Conservation (phyloP, 2,113 vertebrate genomes). For the Hyla sarda region DNA sequence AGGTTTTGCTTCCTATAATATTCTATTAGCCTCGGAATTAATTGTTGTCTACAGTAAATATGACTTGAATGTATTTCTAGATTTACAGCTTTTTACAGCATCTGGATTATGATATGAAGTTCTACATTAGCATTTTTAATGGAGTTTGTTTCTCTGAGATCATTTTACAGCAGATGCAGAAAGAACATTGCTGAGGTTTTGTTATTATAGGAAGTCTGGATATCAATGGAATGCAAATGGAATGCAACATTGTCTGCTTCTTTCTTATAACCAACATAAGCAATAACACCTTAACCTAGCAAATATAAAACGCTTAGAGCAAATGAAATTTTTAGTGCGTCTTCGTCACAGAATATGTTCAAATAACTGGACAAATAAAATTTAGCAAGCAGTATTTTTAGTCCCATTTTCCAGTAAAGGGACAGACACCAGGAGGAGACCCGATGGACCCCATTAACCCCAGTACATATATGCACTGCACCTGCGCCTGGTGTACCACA, state of each 20-base stretch:
- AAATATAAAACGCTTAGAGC: background rate
- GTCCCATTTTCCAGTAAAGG: too few relatives aligned
- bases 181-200: constrained; percentile 55
- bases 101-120: constrained; percentile 45
- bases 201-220: constrained; percentile 45
- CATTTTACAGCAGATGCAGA: constrained; percentile 54
- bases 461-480: too few relatives aligned
- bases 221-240: constrained; percentile 44
- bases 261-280: background rate
- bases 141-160: constrained; percentile 49
- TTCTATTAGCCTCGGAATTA: background rate
- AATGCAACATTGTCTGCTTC: constrained; percentile 6
- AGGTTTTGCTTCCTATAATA: background rate
- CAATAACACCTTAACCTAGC: constrained; percentile 23
- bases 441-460: too few relatives aligned
- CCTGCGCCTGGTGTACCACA: too few relatives aligned
- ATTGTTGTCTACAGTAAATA: constrained; percentile 32
- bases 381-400: too few relatives aligned
- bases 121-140: constrained; percentile 57
- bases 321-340: background rate
- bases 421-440: too few relatives aligned
- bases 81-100: constrained; percentile 49
- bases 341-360: too few relatives aligned
- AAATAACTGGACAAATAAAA: too few relatives aligned
- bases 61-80: background rate